These are phyloP conservation scores for Petrocephalus zakoni DNA, from an alignment of 2,113 vertebrate species.

Conservation along the genomic window DNA sequence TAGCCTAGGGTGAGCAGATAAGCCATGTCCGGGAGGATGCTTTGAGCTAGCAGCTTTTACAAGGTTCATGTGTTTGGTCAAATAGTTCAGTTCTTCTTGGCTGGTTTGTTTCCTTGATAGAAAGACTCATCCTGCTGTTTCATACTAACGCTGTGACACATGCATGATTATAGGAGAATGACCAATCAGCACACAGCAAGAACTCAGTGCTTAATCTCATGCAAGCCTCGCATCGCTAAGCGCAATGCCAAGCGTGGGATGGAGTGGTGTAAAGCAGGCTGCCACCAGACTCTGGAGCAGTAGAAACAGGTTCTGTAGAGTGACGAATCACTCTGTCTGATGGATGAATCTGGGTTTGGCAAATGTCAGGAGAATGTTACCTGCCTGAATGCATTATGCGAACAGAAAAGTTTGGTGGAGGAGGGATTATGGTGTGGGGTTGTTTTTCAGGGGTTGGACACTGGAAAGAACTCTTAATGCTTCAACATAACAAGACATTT, in stretches of 20 bases:
- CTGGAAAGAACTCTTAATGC: not conserved
- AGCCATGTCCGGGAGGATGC: not conserved
- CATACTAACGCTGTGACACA: not conserved
- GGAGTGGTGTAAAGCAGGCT: no score
- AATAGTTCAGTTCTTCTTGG: not conserved
- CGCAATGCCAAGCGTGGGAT: not conserved
- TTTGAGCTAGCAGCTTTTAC: not conserved
- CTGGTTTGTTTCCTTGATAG: not conserved
- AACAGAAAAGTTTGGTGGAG: not conserved
- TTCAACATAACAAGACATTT: not conserved
- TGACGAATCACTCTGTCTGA: not conserved
- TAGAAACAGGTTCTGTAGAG: not conserved
- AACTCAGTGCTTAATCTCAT: not conserved
- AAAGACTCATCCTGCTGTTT: not conserved
- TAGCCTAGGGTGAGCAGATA: not conserved
- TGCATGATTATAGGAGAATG: not conserved
- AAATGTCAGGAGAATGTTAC: not conserved
- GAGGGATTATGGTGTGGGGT: not conserved
- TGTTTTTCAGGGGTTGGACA: not conserved
- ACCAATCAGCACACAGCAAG: not conserved
- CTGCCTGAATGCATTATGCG: not conserved
- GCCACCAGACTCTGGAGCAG: not conserved
- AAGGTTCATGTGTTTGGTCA: not conserved
- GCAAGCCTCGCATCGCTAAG: not conserved
- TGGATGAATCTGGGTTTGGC: not conserved